Conservation (phyloP, 2,797 vertebrate species). For the Heliangelus exortis region DNA sequence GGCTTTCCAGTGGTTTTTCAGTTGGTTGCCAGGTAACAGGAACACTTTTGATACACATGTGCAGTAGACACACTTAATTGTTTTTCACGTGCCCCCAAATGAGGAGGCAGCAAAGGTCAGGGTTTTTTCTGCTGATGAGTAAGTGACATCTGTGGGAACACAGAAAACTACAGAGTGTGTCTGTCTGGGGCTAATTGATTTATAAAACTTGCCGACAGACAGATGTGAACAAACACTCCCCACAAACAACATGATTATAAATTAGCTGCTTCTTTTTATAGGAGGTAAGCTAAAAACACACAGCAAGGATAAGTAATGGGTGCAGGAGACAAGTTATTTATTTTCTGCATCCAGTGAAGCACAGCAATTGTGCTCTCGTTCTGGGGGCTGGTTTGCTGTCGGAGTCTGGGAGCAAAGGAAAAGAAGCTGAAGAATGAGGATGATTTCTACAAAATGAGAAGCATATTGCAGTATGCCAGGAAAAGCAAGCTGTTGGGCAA, state of each 20-base stretch:
- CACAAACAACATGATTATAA: constrained; percentile 66
- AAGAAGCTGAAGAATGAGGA: background rate
- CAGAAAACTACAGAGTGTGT: constrained; percentile 52
- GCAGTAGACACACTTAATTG: constrained; percentile 53
- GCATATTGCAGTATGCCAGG: background rate
- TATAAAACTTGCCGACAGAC: constrained; percentile 68
- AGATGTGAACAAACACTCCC: constrained; percentile 55
- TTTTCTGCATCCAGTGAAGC: constrained; percentile 26
- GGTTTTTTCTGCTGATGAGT: constrained; percentile 38
- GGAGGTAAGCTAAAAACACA: constrained; percentile 46
- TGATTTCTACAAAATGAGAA: background rate
- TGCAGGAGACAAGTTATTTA: constrained; percentile 52
- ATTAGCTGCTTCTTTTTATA: constrained; percentile 56
- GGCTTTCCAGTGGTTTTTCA: background rate
- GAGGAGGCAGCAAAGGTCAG: background rate
- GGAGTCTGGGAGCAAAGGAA: background rate
- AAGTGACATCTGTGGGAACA: constrained; percentile 74
- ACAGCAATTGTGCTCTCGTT: background rate
- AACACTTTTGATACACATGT: constrained; percentile 24
- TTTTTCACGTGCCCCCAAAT: constrained; percentile 35
- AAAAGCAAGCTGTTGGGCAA: background rate
- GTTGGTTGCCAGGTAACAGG: constrained; percentile 33
- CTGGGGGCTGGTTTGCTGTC: background rate
- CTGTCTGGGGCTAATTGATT: constrained; percentile 76
- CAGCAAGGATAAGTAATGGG: constrained; percentile 58